Conservation (phyloP, 37 sponge, comb jelly and placozoan species). For the Spongia lamella region DNA sequence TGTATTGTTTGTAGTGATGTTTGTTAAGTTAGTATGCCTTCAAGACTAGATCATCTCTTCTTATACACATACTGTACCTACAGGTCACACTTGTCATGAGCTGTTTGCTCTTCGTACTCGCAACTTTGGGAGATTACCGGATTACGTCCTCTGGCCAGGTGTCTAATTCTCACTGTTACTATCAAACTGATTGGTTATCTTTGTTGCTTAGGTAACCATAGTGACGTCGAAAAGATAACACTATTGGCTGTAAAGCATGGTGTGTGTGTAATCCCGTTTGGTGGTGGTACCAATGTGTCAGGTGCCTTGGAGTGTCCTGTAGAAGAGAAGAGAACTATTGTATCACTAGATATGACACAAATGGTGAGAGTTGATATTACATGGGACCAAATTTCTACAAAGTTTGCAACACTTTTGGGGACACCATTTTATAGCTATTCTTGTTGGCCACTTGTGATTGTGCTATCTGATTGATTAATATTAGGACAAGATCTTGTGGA, state of each 20-base stretch:
- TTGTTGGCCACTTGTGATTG: no score
- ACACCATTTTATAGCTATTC: no score
- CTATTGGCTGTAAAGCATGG: slow-evolving; percentile 67
- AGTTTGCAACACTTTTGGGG: no score
- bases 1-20: no score
- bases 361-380: slow-evolving; percentile 56
- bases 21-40: slow-evolving; percentile 1
- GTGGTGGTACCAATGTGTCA: slow-evolving; percentile 95
- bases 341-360: slow-evolving; percentile 88
- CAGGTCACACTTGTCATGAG: slow-evolving; percentile 92
- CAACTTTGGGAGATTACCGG: slow-evolving; percentile 76
- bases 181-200: not conserved
- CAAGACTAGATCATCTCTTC: not conserved
- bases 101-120: slow-evolving; percentile 80
- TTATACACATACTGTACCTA: not conserved
- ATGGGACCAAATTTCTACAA: no score
- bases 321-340: slow-evolving; percentile 76
- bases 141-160: slow-evolving; percentile 87
- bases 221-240: slow-evolving; percentile 76
- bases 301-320: slow-evolving; percentile 85
- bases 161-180: not conserved
- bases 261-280: slow-evolving; percentile 87
- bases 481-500: slow-evolving; percentile 80
- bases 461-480: no score
- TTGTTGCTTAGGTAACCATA: slow-evolving; percentile 48